Evolutionary conservation across 2,797 vertebrate genomes (phyloP).

Genomic region (Sus cebifrons): DNA sequence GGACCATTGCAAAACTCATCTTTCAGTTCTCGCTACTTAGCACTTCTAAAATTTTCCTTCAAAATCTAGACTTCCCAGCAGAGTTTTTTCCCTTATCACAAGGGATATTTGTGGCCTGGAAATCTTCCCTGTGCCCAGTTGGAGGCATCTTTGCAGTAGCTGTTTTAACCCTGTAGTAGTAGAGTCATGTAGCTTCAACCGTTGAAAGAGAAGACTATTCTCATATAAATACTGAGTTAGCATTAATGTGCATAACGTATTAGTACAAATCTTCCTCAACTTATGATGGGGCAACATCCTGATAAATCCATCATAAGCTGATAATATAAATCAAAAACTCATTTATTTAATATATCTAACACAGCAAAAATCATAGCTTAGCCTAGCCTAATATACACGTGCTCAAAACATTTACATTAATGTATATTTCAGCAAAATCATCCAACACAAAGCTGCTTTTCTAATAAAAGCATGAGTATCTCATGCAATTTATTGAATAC

Average conservation of each 20-base stretch:
- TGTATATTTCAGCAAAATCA: not conserved
- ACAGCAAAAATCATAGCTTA: not conserved
- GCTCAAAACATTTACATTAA: not conserved
- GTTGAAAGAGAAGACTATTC: not conserved
- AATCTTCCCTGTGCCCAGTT: not conserved
- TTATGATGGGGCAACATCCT: not conserved
- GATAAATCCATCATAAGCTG: not conserved
- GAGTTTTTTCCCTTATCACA: not conserved
- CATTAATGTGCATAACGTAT: not conserved
- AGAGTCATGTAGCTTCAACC: not conserved
- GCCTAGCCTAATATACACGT: not conserved
- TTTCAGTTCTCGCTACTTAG: not conserved
- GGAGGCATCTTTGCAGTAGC: not conserved
- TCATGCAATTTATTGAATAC: not conserved
- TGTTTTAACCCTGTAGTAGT: not conserved
- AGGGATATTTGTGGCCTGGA: not conserved
- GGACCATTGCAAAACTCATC: not conserved
- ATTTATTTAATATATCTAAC: not conserved
- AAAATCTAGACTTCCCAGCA: not conserved
- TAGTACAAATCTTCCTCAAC: not conserved
- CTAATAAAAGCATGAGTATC: not conserved
- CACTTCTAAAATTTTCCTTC: slow-evolving; percentile 21
- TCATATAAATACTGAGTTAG: not conserved
- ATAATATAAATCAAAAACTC: not conserved
- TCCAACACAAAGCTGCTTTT: not conserved